These are phyloP conservation scores for Sitodiplosis mosellana DNA, from an alignment of 1,140 invertebrate genomes.

Conservation along the genomic window DNA sequence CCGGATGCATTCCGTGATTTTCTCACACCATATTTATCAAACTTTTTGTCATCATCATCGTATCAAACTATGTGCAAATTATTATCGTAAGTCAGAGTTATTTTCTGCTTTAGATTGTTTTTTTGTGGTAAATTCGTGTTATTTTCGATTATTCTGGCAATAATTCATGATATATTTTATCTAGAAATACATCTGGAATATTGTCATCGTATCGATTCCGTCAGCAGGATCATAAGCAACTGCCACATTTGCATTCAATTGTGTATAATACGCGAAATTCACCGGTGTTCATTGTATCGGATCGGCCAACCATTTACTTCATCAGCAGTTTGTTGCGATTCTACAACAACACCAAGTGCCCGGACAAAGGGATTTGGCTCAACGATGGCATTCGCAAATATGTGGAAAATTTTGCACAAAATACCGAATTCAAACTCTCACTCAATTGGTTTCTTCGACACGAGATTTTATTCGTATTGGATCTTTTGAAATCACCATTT, in stretches of 20 bases:
- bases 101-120: too few species aligned
- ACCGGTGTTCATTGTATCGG: conserved; percentile 16
- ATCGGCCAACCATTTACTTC: conserved; percentile 18
- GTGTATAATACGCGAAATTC: conserved; percentile 6
- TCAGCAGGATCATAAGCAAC: conserved; percentile 13
- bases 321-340: conserved; percentile 15
- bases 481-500: conserved; percentile 13
- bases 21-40: conserved; percentile 11
- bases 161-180: neutral
- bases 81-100: conserved; percentile 12
- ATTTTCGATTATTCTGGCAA: neutral
- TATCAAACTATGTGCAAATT: conserved; percentile 12
- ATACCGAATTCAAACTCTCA: neutral
- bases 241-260: conserved; percentile 20
- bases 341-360: neutral
- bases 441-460: neutral
- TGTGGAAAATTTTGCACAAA: neutral
- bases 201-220: conserved; percentile 4
- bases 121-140: neutral
- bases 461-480: conserved; percentile 17
- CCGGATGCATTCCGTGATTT: neutral
- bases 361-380: neutral
- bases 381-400: neutral
- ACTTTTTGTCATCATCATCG: conserved; percentile 13
- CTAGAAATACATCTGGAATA: neutral